Evolutionary conservation across 2,888 invertebrate genomes (phyloP).

Genomic region (Temnothorax unifasciatus): DNA sequence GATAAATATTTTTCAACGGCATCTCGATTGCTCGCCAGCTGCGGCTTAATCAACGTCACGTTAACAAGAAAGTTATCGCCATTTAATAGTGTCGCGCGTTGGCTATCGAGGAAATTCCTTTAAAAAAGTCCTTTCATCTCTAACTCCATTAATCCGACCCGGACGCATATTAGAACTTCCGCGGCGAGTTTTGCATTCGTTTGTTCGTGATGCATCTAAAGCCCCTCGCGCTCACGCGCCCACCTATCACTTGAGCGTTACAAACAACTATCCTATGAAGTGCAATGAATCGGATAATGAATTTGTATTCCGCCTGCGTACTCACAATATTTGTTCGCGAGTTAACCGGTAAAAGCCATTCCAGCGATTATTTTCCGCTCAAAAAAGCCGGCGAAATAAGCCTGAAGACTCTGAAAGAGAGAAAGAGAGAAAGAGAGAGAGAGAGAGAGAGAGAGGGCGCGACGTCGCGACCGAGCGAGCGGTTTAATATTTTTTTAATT

Average conservation of each 20-base stretch:
- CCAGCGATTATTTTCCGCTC: conserved; percentile 76
- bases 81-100: conserved; percentile 38
- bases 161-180: conserved; percentile 47
- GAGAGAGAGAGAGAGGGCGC: not conserved
- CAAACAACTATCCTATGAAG: conserved; percentile 71
- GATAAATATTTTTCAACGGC: conserved; percentile 38
- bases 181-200: conserved; percentile 53
- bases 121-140: conserved; percentile 44
- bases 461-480: conserved; percentile 59
- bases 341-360: conserved; percentile 75
- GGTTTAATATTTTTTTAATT: conserved; percentile 76
- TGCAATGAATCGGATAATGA: conserved; percentile 75
- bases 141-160: conserved; percentile 44
- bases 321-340: conserved; percentile 75
- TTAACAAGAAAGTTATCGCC: conserved; percentile 48
- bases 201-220: conserved; percentile 53
- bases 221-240: conserved; percentile 42
- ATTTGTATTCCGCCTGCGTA: conserved; percentile 70
- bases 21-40: conserved; percentile 22
- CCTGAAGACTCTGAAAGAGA: conserved; percentile 49
- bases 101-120: conserved; percentile 36
- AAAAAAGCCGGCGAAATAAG: conserved; percentile 73
- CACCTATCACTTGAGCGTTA: conserved; percentile 65
- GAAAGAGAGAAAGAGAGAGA: conserved; percentile 2
- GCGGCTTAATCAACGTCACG: conserved; percentile 49